A percentile compares a stretch with the other conserved stretches of the same genome.
These are phyloP conservation scores for Calycopis cecrops DNA, from an alignment of 1,140 invertebrate genomes.

Conservation along the genomic window DNA sequence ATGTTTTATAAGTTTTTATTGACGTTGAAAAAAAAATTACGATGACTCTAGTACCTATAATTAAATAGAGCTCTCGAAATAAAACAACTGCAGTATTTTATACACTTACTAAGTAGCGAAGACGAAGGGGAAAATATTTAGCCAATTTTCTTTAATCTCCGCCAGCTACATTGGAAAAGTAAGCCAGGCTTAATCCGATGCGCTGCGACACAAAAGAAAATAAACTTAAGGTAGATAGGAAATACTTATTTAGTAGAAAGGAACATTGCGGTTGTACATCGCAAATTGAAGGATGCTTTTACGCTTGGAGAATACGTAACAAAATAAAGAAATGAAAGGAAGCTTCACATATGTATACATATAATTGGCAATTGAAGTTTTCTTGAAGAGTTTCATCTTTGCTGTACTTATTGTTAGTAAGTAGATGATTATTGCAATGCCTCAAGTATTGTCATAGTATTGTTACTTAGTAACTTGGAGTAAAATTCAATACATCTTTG, in stretches of 20 bases:
- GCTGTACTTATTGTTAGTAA: no score
- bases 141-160: conserved; percentile 44
- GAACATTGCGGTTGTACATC: conserved; percentile 18
- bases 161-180: conserved; percentile 34
- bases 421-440: no score
- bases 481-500: no score
- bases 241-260: conserved; percentile 34
- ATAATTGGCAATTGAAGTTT: conserved; percentile 7
- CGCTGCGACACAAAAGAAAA: conserved; percentile 41
- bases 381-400: background rate
- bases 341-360: conserved; percentile 4
- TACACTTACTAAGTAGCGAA: conserved; percentile 19
- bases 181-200: conserved; percentile 41
- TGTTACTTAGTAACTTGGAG: no score
- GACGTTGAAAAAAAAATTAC: no score
- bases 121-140: conserved; percentile 41
- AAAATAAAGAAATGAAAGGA: conserved; percentile 9
- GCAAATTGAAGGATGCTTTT: conserved; percentile 19
- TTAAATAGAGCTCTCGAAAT: background rate
- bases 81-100: conserved; percentile 21
- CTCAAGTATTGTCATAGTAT: no score
- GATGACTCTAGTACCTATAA: no score
- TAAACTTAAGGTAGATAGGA: conserved; percentile 38
- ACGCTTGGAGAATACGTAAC: conserved; percentile 3
- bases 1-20: no score